Evolutionary conservation across 2,113 vertebrate species (phyloP).

Genomic region (Myrmecobius fasciatus): DNA sequence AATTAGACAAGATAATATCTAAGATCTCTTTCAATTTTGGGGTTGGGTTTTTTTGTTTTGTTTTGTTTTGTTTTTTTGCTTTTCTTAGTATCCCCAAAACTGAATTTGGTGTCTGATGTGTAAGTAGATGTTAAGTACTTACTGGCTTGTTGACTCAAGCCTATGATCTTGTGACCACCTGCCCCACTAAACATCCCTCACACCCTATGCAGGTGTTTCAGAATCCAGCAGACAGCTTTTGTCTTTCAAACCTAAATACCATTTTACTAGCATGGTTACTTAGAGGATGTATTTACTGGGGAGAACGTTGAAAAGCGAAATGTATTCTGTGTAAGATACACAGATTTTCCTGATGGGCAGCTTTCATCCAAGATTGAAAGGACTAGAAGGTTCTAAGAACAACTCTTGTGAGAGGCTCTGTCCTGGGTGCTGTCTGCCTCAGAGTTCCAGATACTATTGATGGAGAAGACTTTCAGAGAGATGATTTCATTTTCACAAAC

Average conservation of each 20-base stretch:
- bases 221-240: conserved; percentile 56
- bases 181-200: no score
- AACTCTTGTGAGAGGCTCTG: background rate
- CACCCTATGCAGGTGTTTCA: background rate
- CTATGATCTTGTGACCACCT: background rate
- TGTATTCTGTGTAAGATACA: background rate
- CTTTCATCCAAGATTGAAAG: conserved; percentile 8
- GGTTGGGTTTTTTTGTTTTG: background rate
- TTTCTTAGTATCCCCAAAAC: background rate
- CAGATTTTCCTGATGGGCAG: background rate
- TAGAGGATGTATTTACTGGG: conserved; percentile 3
- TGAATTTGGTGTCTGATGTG: no score
- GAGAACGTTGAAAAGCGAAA: conserved; percentile 48
- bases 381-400: background rate
- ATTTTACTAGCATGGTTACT: conserved; percentile 35
- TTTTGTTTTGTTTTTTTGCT: background rate
- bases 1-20: background rate
- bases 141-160: background rate
- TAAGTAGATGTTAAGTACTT: background rate
- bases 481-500: background rate
- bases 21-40: background rate
- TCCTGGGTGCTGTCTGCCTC: background rate
- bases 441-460: background rate
- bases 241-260: conserved; percentile 47
- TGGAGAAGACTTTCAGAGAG: background rate